These are phyloP conservation scores for Caenorhabditis briggsae DNA, from an alignment of 1,140 invertebrate genomes.

Conservation along the genomic window DNA sequence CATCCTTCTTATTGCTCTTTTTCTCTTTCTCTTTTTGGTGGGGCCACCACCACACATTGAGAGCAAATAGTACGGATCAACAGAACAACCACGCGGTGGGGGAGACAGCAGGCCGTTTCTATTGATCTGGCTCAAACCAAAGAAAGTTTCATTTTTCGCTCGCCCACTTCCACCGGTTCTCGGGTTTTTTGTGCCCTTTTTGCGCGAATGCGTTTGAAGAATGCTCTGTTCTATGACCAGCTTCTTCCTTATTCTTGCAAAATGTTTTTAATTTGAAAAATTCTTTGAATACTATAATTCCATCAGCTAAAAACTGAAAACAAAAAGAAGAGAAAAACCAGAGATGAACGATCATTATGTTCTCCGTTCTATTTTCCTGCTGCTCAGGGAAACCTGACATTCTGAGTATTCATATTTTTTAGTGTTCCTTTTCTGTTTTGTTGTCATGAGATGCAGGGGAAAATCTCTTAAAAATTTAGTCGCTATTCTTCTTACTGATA, in stretches of 20 bases:
- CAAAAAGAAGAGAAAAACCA: conserved; percentile 8
- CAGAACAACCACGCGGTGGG: conserved; percentile 28
- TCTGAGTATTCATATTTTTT: conserved; percentile 12
- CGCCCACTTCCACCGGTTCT: not conserved
- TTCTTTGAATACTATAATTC: not conserved
- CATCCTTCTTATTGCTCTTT: not conserved
- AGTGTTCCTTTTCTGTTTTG: not conserved
- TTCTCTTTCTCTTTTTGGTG: conserved; percentile 15
- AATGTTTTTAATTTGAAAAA: not conserved
- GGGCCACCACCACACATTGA: conserved; percentile 5
- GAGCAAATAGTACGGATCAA: conserved; percentile 36
- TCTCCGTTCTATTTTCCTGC: not conserved
- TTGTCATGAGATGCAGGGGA: not conserved
- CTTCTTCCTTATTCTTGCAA: too few relatives aligned
- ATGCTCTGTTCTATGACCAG: too few relatives aligned
- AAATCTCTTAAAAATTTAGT: not conserved
- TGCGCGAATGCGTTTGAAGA: not conserved
- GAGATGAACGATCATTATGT: conserved; percentile 34
- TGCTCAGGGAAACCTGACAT: not conserved
- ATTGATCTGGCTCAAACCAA: conserved; percentile 37
- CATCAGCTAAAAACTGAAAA: not conserved
- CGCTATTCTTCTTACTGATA: not conserved
- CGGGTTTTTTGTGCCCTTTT: not conserved
- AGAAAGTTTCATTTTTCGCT: conserved; percentile 46
- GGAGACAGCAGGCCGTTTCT: not conserved